Percentiles rank a stretch among this genome's conserved stretches.
Evolutionary conservation across 2,113 vertebrate genomes (phyloP).

Genomic region (Lophura nycthemera): DNA sequence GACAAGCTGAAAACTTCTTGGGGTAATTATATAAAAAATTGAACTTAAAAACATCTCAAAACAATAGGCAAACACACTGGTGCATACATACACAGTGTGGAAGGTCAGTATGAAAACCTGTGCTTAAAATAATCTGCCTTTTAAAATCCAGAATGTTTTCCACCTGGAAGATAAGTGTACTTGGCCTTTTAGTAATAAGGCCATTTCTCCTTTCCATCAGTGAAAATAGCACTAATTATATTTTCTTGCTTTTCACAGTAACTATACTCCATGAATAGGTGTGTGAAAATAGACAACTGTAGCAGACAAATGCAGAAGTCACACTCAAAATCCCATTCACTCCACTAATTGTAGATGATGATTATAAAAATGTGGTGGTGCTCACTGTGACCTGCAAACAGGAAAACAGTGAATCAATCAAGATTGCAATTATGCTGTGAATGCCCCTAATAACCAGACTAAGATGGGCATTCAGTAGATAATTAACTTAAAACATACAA

Average conservation of each 20-base stretch:
- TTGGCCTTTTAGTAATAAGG: neutral
- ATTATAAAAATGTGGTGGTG: constrained; percentile 39
- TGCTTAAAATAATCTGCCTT: neutral
- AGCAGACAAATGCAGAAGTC: constrained; percentile 24
- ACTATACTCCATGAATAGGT: neutral
- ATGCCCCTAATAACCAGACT: constrained; percentile 9
- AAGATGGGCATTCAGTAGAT: neutral
- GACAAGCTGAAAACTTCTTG: neutral
- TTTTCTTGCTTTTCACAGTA: constrained; percentile 37
- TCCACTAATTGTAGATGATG: constrained; percentile 50
- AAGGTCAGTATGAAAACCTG: neutral
- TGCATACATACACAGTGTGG: neutral
- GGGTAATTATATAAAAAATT: neutral
- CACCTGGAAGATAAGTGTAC: neutral
- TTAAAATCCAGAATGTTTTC: neutral
- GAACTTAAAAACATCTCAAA: neutral
- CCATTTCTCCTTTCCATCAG: neutral
- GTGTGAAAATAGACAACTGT: constrained; percentile 19
- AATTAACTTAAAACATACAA: constrained; percentile 30
- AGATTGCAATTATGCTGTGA: constrained; percentile 39
- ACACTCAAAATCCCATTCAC: neutral
- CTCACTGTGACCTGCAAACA: constrained; percentile 12
- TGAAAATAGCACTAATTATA: constrained; percentile 24
- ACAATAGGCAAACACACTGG: neutral
- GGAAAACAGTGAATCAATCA: constrained; percentile 13